Base-by-base conservation (phyloP, 2,888 invertebrate genomes). In the Globia sparganii region DNA sequence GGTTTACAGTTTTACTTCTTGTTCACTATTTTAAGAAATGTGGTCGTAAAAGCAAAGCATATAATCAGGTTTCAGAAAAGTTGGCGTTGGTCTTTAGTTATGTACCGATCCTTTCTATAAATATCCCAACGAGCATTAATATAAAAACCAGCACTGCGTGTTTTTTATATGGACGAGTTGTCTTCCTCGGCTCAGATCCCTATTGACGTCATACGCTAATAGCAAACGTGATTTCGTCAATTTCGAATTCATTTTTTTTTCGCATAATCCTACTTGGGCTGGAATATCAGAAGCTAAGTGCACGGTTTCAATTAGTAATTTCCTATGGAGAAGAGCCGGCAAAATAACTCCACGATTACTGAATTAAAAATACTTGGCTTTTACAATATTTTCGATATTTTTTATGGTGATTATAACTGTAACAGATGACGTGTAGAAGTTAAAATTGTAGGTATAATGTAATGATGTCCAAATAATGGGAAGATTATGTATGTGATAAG, bases 1-100 rank as follows among this genome's bases (percentile, higher is more conserved):
- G 6, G 2, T 9, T 43, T 21, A 21, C 56, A n/a, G 70, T 73
- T 70, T 73, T 70, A 56, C 53, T 68, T 70, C 21, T 34, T 58
- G 15, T n/a, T n/a, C n/a, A 9, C 43, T 28, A 58, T 43, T 73
- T 70, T 15, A 58, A 58, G 15, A 21, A 58, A 73, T 28, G 67
- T 11, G 46, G 53, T 49, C 21, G 34, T n/a, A 34, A 2, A 9
- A n/a, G 15, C 34, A 9, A 9, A 37, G 28, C 15, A 25, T n/a
- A 15, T 9, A 37, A 64, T 46, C 64, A 31, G 71, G 43, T 64
- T 64, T 21, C n/a, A 46, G 31, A 46, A 46, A 18, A 25, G 13
- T 25, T 37, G 28, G 1, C 21, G 49, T 25, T 37, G 28, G 25
- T 68, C 37, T 65, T 64, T 71, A n/a, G 64, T 56, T 40, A 56